These are phyloP conservation scores for Melanaphis sacchari DNA, from an alignment of 1,140 invertebrate genomes.

Conservation along the genomic window DNA sequence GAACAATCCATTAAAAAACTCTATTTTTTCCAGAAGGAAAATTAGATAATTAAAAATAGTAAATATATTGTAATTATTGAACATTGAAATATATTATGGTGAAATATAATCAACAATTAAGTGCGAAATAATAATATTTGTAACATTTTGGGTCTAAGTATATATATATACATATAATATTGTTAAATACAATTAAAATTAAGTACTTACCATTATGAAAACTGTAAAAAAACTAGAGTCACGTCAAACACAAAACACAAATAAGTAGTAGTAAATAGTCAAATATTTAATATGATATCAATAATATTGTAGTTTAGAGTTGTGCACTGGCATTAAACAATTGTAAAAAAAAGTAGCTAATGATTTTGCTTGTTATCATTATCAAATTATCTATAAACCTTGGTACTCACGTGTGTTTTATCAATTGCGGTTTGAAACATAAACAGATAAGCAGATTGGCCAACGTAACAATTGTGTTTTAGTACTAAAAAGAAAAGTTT, in stretches of 20 bases:
- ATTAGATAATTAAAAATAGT: background rate
- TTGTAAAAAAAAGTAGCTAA: too few relatives aligned
- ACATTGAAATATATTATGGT: background rate
- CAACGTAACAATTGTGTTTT: background rate
- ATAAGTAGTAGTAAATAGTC: too few relatives aligned
- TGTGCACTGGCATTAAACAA: too few relatives aligned
- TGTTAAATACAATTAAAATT: too few relatives aligned
- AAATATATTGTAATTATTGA: background rate
- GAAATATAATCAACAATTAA: background rate
- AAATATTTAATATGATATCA: too few relatives aligned
- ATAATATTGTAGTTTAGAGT: too few relatives aligned
- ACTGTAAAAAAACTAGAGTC: too few relatives aligned
- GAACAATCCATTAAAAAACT: background rate
- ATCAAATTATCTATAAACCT: too few relatives aligned
- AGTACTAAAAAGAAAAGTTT: too few relatives aligned
- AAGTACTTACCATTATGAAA: too few relatives aligned
- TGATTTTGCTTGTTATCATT: too few relatives aligned
- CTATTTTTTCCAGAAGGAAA: background rate
- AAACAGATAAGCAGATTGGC: background rate
- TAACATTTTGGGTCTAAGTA: background rate
- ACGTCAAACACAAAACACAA: too few relatives aligned
- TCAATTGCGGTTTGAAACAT: background rate
- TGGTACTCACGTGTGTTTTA: slow-evolving; percentile 11
- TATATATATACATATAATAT: background rate
- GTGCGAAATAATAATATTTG: background rate